Evolutionary conservation across 1,140 invertebrate genomes (phyloP).

Genomic region (Brachionus plicatilis): DNA sequence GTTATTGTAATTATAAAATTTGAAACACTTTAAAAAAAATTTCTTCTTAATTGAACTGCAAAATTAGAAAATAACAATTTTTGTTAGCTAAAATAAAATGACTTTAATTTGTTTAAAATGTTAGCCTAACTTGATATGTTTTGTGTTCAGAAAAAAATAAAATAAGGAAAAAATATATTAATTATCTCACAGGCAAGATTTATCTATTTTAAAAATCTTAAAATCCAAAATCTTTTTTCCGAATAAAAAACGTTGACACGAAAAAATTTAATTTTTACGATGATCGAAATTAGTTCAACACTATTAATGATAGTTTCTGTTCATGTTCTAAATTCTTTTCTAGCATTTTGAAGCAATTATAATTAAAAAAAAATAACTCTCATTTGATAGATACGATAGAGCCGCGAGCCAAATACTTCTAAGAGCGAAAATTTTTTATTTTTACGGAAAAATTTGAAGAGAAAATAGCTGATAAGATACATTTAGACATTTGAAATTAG

Average conservation of each 20-base stretch:
- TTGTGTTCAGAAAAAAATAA: neutral
- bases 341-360: constrained; percentile 5
- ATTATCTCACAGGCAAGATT: constrained; percentile 3
- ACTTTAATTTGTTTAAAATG: neutral
- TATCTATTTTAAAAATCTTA: neutral
- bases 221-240: neutral
- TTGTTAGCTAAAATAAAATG: neutral
- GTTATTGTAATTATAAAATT: no score
- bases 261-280: neutral
- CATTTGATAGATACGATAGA: neutral
- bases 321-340: constrained; percentile 33
- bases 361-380: neutral
- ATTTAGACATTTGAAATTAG: constrained; percentile 29
- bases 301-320: constrained; percentile 9
- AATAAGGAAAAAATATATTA: neutral
- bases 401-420: neutral
- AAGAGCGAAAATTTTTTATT: neutral
- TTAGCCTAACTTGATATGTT: neutral
- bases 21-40: no score
- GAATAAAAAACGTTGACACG: constrained; percentile 23
- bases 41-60: no score
- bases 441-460: constrained; percentile 20
- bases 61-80: no score
- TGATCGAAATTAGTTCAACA: constrained; percentile 9
- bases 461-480: constrained; percentile 38